Base-by-base conservation (phyloP, 2,113 vertebrate genomes). In the Piprites chloris region DNA sequence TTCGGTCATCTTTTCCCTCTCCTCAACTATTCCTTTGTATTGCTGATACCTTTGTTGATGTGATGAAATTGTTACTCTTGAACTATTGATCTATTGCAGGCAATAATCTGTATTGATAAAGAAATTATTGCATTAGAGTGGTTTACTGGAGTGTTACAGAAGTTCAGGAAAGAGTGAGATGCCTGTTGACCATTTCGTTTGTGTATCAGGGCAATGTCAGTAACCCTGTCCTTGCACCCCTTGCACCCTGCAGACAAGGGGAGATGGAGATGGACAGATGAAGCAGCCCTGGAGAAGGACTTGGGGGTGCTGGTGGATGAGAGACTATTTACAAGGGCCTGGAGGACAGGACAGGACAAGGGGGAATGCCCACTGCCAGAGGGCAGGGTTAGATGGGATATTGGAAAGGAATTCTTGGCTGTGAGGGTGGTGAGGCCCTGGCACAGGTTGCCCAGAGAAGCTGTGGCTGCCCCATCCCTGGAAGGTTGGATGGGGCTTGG, bases 361-460 rank as follows among this genome's bases (percentile, higher is more conserved):
- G 53, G 82, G 49, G 71, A 41, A 49, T 32, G 55, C n/a, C 28
- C 39, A 39, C 4, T 71, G 35, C 19, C 27, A 71, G 47, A 30
- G 35, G 67, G 65, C 44, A 67, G 65, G 65, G 33, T 2, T 14
- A 7, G 62, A 9, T 61, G 46, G 27, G 49, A 47, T 9, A 3
- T 15, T 28, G 69, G 59, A 23, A 1, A 37, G 19, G 11, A 41
- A 56, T 56, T n/a, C 4, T 18, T 6, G 6, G 5, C 46, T 56
- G 37, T 2, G 62, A 55, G 20, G 33, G 61, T 23, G 37, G 18
- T 4, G 1, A 78, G 32, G 11, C 0, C 1, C 33, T 71, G 66
- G 80, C 1, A 3, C 7, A 7, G 49, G 3, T 1, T 71, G 3
- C 28, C 28, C 52, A 67, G 71, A 67, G 3, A 0, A 4, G 68